phyloP scores from a whole-genome alignment of 2,888 invertebrate species.

The Didymodactylos carnosus region DNA sequence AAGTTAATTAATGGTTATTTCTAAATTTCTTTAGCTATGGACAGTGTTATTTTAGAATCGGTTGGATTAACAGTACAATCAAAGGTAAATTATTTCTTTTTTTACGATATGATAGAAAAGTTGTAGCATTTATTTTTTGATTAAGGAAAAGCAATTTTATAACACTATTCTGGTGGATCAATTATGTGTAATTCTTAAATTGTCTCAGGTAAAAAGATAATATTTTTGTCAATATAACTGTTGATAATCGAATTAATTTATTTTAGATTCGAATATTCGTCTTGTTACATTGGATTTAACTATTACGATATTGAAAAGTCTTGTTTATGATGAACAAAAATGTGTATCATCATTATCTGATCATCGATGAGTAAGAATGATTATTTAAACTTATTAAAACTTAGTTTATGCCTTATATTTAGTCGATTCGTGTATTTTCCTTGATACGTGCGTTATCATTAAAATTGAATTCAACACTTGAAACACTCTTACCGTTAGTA shows the following conservation, averaged over 20 bases:
- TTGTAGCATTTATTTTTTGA: too few relatives aligned
- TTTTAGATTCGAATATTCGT: slow-evolving; percentile 48
- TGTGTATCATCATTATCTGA: slow-evolving; percentile 45
- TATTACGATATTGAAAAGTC: slow-evolving; percentile 54
- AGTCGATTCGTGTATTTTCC: slow-evolving; percentile 53
- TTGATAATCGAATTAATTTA: neutral
- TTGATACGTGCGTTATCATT: slow-evolving; percentile 44
- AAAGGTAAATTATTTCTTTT: slow-evolving; percentile 21
- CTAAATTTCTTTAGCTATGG: neutral
- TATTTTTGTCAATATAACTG: neutral
- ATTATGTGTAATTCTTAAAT: neutral
- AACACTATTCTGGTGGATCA: neutral
- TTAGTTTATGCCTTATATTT: slow-evolving; percentile 20
- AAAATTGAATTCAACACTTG: slow-evolving; percentile 56
- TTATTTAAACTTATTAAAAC: neutral
- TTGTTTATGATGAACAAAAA: slow-evolving; percentile 38
- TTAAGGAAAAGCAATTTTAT: neutral
- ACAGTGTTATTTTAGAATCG: slow-evolving; percentile 1
- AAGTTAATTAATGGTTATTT: neutral
- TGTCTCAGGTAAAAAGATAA: too few relatives aligned
- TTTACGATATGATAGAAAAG: too few relatives aligned
- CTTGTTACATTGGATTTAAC: slow-evolving; percentile 74
- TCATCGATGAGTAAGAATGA: slow-evolving; percentile 28
- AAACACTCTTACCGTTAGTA: slow-evolving; percentile 67
- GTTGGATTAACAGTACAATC: slow-evolving; percentile 39